These are phyloP conservation scores for Hypotaenidia philippensis DNA, from an alignment of 2,797 vertebrate genomes.

Conservation along the genomic window DNA sequence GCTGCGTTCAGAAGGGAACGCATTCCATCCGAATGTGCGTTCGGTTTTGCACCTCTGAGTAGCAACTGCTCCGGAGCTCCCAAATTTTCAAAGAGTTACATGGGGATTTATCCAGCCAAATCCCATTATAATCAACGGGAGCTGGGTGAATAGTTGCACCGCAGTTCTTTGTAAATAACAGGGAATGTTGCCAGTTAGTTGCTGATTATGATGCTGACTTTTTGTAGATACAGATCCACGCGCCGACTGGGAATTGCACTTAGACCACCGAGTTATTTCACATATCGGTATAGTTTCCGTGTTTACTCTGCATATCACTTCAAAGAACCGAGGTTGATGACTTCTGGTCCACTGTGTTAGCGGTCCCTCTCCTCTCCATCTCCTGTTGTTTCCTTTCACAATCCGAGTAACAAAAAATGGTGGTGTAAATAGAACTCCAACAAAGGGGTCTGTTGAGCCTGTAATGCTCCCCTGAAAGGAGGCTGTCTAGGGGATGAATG, in stretches of 20 bases:
- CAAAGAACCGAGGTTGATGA: conserved; percentile 61
- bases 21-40: background rate
- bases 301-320: conserved; percentile 55
- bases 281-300: background rate
- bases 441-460: conserved; percentile 72
- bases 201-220: conserved; percentile 38
- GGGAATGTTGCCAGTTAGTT: conserved; percentile 3
- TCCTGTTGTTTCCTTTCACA: conserved; percentile 74
- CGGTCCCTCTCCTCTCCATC: conserved; percentile 55
- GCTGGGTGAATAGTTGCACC: conserved; percentile 31
- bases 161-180: background rate
- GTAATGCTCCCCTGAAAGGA: conserved; percentile 74
- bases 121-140: conserved; percentile 66
- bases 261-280: conserved; percentile 49
- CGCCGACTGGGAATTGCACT: background rate
- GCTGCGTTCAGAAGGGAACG: background rate
- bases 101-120: conserved; percentile 67
- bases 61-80: background rate
- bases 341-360: conserved; percentile 70
- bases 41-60: background rate
- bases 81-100: conserved; percentile 70
- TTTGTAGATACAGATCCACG: background rate
- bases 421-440: conserved; percentile 72
- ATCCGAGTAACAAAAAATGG: conserved; percentile 65
- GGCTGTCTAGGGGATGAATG: conserved; percentile 74